Conservation (phyloP, 2,113 vertebrate species). For the Ictalurus punctatus region DNA sequence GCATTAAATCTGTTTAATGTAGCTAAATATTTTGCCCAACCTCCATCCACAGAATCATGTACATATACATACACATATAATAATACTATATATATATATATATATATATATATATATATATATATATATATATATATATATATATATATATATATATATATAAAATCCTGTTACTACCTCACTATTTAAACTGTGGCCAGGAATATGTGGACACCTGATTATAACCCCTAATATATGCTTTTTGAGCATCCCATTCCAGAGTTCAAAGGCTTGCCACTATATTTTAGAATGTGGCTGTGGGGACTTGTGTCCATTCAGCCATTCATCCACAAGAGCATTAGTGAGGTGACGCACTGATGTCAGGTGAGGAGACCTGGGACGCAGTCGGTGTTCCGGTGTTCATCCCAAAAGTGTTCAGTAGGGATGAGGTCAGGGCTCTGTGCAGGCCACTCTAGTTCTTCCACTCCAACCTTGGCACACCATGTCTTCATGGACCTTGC, state of each 20-base stretch:
- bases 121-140: no score
- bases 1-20: no score
- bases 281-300: background rate
- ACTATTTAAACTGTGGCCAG: background rate
- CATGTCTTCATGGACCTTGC: background rate
- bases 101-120: no score
- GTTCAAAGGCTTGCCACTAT: background rate
- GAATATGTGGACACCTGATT: background rate
- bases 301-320: background rate
- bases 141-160: no score
- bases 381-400: background rate
- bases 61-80: no score
- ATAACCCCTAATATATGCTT: background rate
- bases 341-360: background rate
- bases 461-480: background rate
- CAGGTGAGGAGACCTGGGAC: background rate
- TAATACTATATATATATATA: no score
- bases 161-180: background rate
- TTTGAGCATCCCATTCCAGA: background rate
- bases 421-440: background rate
- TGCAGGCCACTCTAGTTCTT: background rate
- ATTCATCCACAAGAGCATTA: background rate
- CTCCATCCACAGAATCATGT: no score
- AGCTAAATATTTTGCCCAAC: no score
- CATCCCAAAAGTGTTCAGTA: background rate